Evolutionary conservation across 1,140 invertebrate genomes (phyloP), one percentile per base, ranked within the genome.

Genomic region (Neodiprion fabricii): DNA sequence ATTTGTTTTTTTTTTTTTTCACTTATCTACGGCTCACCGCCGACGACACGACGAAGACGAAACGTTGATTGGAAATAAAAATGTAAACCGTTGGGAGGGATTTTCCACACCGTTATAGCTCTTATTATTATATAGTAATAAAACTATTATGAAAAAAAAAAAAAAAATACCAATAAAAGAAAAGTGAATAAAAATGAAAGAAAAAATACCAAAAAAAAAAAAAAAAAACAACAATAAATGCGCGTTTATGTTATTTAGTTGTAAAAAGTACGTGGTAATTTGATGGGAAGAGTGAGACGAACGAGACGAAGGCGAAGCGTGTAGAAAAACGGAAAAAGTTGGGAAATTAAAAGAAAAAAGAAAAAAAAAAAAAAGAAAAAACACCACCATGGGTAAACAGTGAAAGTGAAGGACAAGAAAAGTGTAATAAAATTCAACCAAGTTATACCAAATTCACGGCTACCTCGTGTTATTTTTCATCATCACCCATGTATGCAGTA

Each of bases 201-300:
- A 11, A 53, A 53, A 10, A 53, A 53, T 53, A 53, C n/a, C n/a
- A 53, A 53, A 11, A 53, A 53, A 11, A n/a, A 53, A 53, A 53
- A 53, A 53, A n/a, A 53, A 53, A 53, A 53, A 1, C 10, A 53
- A n/a, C n/a, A 53, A 53, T 53, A n/a, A 53, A 53, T 53, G 86
- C 82, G 82, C 83, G 82, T 87, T 86, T 86, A 86, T 87, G 86
- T 87, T 87, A 87, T 87, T 87, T 87, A 87, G 86, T 87, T 86
- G 79, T 86, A 86, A 86, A 77, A 80, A 84, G 75, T 84, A 77
- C 17, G 17, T 21, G 17, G 17, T 21, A 21, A 21, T 21, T 21
- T 21, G 17, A 21, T 21, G 17, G 17, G 17, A 21, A 21, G 17
- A 21, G 17, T 21, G 17, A 21, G 17, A 21, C 17, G 17, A 21